Percentiles rank a stretch among this genome's conserved stretches.
Conservation (phyloP, 2,113 vertebrate species). For the Protobothrops flavoviridis region DNA sequence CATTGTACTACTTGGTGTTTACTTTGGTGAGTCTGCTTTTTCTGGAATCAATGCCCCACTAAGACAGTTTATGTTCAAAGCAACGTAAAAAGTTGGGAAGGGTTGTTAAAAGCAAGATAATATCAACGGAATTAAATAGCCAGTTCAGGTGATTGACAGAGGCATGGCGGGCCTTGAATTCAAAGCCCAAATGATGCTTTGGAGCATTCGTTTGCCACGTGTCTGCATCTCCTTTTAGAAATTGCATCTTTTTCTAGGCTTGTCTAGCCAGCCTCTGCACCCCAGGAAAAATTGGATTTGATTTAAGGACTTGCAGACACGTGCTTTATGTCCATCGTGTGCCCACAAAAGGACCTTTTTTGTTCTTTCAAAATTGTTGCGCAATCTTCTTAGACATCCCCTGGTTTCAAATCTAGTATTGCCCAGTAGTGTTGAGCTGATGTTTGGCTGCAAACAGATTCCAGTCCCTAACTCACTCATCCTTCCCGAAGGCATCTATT, state of each 20-base stretch:
- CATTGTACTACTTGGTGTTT: conserved; percentile 96
- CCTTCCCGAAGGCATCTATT: neutral
- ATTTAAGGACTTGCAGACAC: neutral
- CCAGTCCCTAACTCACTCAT: neutral
- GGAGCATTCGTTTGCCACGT: neutral
- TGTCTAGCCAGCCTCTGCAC: neutral
- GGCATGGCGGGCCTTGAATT: neutral
- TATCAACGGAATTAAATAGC: neutral
- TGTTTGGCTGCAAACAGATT: neutral
- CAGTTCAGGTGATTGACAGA: neutral
- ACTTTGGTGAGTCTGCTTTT: conserved; percentile 81
- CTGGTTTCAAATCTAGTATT: neutral
- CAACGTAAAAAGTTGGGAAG: neutral
- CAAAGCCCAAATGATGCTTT: neutral
- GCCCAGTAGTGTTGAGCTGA: neutral
- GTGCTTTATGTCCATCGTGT: neutral
- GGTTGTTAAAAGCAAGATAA: neutral
- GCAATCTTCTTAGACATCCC: no score
- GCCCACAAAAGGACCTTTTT: neutral
- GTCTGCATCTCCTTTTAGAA: neutral
- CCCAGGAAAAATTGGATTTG: neutral
- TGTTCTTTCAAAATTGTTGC: no score
- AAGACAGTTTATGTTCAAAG: neutral
- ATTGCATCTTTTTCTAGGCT: neutral
- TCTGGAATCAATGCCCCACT: no score